Evolutionary conservation across 92 coral and sea anemone species (phyloP).

Genomic region (Ricordea florida): DNA sequence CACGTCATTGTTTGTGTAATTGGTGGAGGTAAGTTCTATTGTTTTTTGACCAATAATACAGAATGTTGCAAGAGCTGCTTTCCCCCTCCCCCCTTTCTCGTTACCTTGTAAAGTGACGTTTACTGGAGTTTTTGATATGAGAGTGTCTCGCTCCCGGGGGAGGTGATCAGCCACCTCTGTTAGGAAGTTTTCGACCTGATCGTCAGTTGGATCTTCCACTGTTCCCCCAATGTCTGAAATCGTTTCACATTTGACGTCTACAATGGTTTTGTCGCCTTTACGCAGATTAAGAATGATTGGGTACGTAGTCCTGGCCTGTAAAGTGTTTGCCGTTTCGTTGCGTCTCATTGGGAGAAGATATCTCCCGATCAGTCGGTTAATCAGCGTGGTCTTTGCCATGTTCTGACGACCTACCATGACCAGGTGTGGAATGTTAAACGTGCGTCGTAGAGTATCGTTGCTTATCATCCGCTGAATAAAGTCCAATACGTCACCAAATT

Average conservation of each 20-base stretch:
- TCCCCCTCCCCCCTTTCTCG: too few relatives aligned
- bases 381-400: slow-evolving; percentile 86
- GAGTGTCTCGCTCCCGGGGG: slow-evolving; percentile 72
- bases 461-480: slow-evolving; percentile 70
- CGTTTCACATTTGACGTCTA: slow-evolving; percentile 28
- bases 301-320: slow-evolving; percentile 80
- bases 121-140: slow-evolving; percentile 72
- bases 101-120: slow-evolving; percentile 72
- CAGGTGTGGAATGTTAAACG: slow-evolving; percentile 72
- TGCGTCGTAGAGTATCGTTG: slow-evolving; percentile 57
- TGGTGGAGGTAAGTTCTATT: too few relatives aligned
- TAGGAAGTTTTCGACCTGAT: slow-evolving; percentile 44
- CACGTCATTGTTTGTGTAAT: too few relatives aligned
- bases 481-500: slow-evolving; percentile 74
- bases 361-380: slow-evolving; percentile 83
- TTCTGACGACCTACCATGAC: slow-evolving; percentile 89
- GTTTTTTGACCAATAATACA: too few relatives aligned
- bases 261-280: slow-evolving; percentile 4
- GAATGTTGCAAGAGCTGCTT: too few relatives aligned
- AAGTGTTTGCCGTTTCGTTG: slow-evolving; percentile 69
- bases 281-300: slow-evolving; percentile 81
- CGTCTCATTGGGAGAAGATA: slow-evolving; percentile 85
- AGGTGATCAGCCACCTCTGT: slow-evolving; percentile 31
- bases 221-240: slow-evolving; percentile 9
- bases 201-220: slow-evolving; percentile 62